Evolutionary conservation across 2,888 invertebrate species (phyloP).

Genomic region (Drosophila pseudotalamancana): DNA sequence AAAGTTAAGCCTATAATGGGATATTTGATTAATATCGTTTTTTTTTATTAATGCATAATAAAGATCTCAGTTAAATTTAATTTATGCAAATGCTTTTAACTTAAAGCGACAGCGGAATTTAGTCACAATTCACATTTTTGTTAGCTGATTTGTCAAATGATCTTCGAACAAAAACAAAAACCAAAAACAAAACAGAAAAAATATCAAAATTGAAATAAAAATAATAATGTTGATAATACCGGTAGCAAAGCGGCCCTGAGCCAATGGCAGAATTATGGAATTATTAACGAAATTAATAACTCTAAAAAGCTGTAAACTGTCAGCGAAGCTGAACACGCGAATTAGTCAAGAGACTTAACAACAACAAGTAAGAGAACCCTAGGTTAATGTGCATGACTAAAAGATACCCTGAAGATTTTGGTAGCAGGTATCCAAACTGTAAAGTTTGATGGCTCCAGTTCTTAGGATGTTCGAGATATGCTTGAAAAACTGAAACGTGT

Average conservation of each 20-base stretch:
- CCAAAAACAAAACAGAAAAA: slow-evolving; percentile 16
- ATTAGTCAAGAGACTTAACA: slow-evolving; percentile 47
- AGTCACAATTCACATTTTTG: slow-evolving; percentile 16
- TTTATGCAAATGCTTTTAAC: slow-evolving; percentile 65
- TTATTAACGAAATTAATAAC: slow-evolving; percentile 42
- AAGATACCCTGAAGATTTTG: no score
- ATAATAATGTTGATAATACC: slow-evolving; percentile 55
- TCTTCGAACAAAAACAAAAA: slow-evolving; percentile 8
- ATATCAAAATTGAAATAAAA: no score
- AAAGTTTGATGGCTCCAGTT: no score
- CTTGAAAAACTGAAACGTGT: neutral
- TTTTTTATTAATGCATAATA: slow-evolving; percentile 24
- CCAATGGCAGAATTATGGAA: slow-evolving; percentile 2
- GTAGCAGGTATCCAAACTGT: no score
- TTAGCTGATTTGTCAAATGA: slow-evolving; percentile 51
- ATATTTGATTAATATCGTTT: slow-evolving; percentile 21
- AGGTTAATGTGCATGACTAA: no score
- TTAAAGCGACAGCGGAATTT: slow-evolving; percentile 55
- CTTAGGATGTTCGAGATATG: no score
- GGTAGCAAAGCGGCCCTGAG: slow-evolving; percentile 48
- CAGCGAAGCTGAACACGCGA: slow-evolving; percentile 51
- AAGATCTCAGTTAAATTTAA: slow-evolving; percentile 36
- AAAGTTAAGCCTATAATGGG: no score
- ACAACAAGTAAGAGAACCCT: no score
- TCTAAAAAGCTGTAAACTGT: slow-evolving; percentile 58